Conservation (phyloP, 1,140 invertebrate genomes). For the Drosophila nigrodunni region DNA sequence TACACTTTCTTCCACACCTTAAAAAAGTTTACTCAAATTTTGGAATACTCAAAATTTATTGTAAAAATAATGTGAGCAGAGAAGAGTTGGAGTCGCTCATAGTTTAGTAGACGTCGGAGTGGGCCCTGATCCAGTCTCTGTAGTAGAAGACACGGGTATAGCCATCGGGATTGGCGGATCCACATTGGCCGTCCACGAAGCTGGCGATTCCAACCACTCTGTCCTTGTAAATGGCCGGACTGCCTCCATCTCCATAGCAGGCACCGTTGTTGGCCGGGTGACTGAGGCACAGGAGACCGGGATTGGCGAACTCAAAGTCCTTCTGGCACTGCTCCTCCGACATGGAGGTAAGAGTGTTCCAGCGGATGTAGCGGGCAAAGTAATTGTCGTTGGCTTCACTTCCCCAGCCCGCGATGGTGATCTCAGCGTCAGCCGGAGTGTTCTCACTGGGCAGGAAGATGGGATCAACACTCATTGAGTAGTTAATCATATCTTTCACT, state of each 20-base stretch:
- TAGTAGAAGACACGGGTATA: constrained; percentile 85
- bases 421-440: constrained; percentile 48
- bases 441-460: constrained; percentile 68
- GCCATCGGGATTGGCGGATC: constrained; percentile 85
- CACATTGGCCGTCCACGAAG: constrained; percentile 61
- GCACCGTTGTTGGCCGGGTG: constrained; percentile 59
- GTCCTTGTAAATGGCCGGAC: constrained; percentile 69
- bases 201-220: constrained; percentile 70
- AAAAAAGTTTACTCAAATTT: no score
- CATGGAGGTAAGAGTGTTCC: constrained; percentile 58
- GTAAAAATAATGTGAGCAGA: no score
- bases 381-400: constrained; percentile 60
- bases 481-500: constrained; percentile 75
- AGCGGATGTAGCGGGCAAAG: constrained; percentile 60
- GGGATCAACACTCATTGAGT: constrained; percentile 72
- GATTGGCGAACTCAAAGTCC: constrained; percentile 27
- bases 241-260: constrained; percentile 72
- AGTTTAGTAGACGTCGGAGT: constrained; percentile 29
- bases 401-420: constrained; percentile 86
- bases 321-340: constrained; percentile 35
- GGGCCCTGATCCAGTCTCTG: constrained; percentile 83
- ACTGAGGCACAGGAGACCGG: constrained; percentile 56
- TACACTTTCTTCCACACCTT: no score
- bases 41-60: no score
- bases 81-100: no score